A percentile compares a stretch with the other conserved stretches of the same genome.
These are phyloP conservation scores for Thaumatotibia leucotreta DNA, from an alignment of 1,140 invertebrate genomes.

Conservation along the genomic window DNA sequence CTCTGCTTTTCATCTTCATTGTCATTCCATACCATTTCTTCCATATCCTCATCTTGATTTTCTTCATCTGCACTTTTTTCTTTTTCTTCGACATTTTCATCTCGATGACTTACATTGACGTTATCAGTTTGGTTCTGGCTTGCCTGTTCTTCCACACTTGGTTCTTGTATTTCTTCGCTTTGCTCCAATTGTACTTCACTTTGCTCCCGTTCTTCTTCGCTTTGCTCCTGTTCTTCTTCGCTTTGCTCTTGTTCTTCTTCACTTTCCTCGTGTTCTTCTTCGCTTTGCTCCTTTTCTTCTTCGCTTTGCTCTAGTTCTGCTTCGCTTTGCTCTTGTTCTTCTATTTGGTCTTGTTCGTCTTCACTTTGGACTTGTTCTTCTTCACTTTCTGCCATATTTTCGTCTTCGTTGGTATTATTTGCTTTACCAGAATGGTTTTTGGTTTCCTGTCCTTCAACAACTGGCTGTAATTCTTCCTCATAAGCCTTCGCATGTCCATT, in stretches of 20 bases:
- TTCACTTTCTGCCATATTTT: neutral
- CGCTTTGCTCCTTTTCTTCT: constrained; percentile 14
- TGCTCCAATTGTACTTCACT: constrained; percentile 13
- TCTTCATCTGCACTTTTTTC: neutral
- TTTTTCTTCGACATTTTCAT: neutral
- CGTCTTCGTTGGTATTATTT: neutral
- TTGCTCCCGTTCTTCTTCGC: constrained; percentile 6
- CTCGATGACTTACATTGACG: neutral
- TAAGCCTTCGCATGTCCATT: too few species aligned
- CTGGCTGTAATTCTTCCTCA: too few species aligned
- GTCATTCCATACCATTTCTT: constrained; percentile 7
- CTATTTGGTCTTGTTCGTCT: too few species aligned
- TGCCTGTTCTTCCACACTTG: constrained; percentile 14
- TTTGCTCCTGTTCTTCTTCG: constrained; percentile 1
- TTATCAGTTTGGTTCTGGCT: neutral
- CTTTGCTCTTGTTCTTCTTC: neutral
- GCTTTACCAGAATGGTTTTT: too few species aligned
- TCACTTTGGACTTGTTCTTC: neutral
- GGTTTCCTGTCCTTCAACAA: too few species aligned
- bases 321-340: constrained; percentile 14
- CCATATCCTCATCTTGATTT: constrained; percentile 16
- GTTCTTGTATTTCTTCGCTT: constrained; percentile 11
- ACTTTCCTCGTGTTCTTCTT: constrained; percentile 6
- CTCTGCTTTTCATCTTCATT: constrained; percentile 15
- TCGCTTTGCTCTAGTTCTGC: constrained; percentile 15